Percentiles rank a stretch among this genome's conserved stretches.
These are phyloP conservation scores for Dascyllus trimaculatus DNA, from an alignment of 2,113 vertebrate species.

Conservation along the genomic window DNA sequence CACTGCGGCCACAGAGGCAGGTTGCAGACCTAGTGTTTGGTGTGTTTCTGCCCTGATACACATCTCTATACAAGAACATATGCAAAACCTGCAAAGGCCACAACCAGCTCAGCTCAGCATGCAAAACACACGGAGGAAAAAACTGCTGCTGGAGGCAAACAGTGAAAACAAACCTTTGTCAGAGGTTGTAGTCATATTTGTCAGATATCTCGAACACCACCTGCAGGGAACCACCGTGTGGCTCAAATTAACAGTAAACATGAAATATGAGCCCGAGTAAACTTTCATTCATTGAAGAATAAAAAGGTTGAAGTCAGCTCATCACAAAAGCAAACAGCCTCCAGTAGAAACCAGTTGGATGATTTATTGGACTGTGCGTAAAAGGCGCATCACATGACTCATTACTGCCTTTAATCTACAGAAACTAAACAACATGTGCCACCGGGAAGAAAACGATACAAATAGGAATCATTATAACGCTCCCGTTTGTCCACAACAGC, in stretches of 20 bases:
- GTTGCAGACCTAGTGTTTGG: conserved; percentile 44
- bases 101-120: conserved; percentile 41
- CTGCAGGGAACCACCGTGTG: conserved; percentile 5
- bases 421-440: too few species aligned
- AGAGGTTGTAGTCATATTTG: conserved; percentile 1
- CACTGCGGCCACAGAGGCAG: neutral
- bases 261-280: conserved; percentile 7
- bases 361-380: neutral
- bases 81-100: conserved; percentile 71
- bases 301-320: neutral
- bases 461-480: too few species aligned
- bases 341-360: neutral
- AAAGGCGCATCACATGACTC: neutral
- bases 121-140: conserved; percentile 71
- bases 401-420: too few species aligned
- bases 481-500: too few species aligned
- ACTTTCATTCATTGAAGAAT: conserved; percentile 19
- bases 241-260: conserved; percentile 15
- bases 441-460: too few species aligned
- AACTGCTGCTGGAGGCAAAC: conserved; percentile 3
- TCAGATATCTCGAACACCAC: conserved; percentile 26
- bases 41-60: conserved; percentile 55
- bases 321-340: conserved; percentile 39
- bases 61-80: conserved; percentile 63
- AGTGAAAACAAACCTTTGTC: neutral